Conservation (phyloP, 2,797 vertebrate genomes). For the Tapirus indicus region DNA sequence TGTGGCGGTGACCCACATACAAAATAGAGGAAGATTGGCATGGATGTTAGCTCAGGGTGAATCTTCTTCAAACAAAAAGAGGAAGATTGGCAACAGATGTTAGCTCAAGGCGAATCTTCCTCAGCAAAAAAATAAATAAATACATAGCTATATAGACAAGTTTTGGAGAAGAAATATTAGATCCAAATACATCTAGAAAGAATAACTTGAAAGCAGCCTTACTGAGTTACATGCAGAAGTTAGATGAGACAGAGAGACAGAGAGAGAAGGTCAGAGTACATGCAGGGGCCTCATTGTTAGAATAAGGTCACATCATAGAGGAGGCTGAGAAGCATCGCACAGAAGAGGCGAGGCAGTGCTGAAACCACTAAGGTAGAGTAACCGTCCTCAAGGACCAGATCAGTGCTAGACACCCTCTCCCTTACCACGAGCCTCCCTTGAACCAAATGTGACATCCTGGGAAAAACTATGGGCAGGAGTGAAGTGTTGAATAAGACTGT, state of each 20-base stretch:
- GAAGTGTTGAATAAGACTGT: background rate
- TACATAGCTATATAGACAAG: background rate
- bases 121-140: no score
- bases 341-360: background rate
- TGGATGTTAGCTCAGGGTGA: no score
- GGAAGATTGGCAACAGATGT: no score
- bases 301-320: background rate
- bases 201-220: background rate
- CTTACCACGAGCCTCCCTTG: no score
- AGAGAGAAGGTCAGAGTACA: background rate
- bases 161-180: background rate
- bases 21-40: no score
- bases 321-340: background rate
- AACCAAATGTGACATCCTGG: background rate
- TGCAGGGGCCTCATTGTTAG: background rate
- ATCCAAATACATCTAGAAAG: background rate
- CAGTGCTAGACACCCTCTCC: no score
- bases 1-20: no score
- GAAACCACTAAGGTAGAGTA: accelerated
- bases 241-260: background rate
- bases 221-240: background rate
- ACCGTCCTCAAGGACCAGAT: background rate
- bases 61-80: no score
- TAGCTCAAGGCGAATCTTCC: no score
- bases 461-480: no score